Evolutionary conservation across 1,140 invertebrate species (phyloP), one percentile per base, ranked within the genome.

Genomic region (Zaprionus davidi): DNA sequence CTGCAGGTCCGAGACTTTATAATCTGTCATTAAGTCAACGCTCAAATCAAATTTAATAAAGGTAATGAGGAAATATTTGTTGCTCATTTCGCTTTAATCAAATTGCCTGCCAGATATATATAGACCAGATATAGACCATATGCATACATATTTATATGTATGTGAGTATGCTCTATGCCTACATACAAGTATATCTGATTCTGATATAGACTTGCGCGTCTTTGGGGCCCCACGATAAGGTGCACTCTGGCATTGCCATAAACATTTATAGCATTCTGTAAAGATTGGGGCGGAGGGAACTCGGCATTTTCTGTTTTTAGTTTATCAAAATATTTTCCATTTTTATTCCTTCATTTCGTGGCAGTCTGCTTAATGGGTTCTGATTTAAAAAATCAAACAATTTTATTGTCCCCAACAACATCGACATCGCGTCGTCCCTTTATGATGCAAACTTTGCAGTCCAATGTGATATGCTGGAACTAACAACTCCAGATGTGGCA

Each of bases 321-420:
- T 68, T 67, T 73, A 53, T 68, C 62, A 41, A 58, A 24, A 53
- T 68, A 22, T 17, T 62, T 36, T 28, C 13, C 12, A 26, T 31
- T 44, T 28, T 59, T 68, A 46, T 31, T 59, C 56, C 15, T 41
- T n/a, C 38, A 49, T 36, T 28, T 34, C 15, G 15, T n/a, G 66
- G 71, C 80, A 83, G 76, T 84, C 82, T 66, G 68, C 55, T 53
- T 81, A 82, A 87, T 86, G 79, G 79, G 82, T 82, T 86, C 68
- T 86, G 82, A 86, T 86, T 86, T 86, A 65, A 22, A 68, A 86
- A 86, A 86, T 86, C 82, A 86, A 86, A 87, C 83, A 87, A 58
- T 82, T 85, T 86, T 87, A 86, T 86, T 82, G 71, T 85, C 76
- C 74, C 78, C 81, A 64, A 66, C 65, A 64, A 15, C 53, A 56